These are phyloP conservation scores for Pangasianodon hypophthalmus DNA, from an alignment of 2,113 vertebrate genomes.

Conservation along the genomic window DNA sequence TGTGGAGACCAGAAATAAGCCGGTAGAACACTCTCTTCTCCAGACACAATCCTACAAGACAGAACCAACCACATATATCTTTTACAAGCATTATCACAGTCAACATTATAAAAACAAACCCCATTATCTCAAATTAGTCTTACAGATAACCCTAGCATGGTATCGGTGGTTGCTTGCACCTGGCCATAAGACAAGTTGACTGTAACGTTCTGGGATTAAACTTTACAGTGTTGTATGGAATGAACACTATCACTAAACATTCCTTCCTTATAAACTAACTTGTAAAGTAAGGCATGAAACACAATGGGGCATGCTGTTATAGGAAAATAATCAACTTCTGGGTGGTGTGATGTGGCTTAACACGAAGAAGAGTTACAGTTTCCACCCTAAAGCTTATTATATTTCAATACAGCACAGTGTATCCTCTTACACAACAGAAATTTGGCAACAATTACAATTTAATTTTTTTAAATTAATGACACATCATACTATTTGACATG, in stretches of 20 bases:
- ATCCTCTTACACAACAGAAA: background rate
- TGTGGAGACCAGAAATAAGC: conserved; percentile 95
- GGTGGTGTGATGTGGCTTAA: background rate
- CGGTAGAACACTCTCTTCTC: conserved; percentile 97
- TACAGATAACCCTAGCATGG: background rate
- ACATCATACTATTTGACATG: background rate
- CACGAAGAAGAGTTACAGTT: background rate
- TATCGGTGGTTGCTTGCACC: background rate
- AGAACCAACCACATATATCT: background rate
- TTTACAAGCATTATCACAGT: background rate
- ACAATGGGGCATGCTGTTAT: background rate
- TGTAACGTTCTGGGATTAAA: background rate
- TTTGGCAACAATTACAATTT: background rate
- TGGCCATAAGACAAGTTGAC: background rate
- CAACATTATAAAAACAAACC: background rate
- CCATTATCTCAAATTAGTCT: background rate
- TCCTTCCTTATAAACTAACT: background rate
- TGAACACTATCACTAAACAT: background rate
- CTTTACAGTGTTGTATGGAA: background rate
- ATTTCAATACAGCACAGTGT: background rate
- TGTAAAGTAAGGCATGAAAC: background rate
- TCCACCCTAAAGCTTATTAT: background rate
- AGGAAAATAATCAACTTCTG: background rate
- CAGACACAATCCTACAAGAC: conserved; percentile 84
- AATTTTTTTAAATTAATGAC: background rate